Percentiles rank a stretch among this genome's conserved stretches.
These are phyloP conservation scores for Heterohyrax brucei DNA, from an alignment of 2,797 vertebrate species.

Conservation along the genomic window DNA sequence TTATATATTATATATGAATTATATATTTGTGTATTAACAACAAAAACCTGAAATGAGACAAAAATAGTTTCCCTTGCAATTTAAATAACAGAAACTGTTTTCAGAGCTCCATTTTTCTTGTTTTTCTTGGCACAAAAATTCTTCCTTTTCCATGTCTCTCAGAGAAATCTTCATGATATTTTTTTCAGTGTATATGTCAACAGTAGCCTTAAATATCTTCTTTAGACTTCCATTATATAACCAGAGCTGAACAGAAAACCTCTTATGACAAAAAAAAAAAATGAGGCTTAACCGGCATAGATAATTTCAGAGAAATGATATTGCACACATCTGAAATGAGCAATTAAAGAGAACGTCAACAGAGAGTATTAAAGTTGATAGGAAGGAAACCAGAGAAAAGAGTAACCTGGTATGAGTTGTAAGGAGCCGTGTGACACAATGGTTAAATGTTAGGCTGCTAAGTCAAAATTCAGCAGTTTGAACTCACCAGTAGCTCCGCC, in stretches of 20 bases:
- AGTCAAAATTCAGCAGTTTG: too few species aligned
- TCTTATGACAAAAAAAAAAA: neutral
- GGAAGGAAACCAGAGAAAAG: neutral
- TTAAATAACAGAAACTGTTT: neutral
- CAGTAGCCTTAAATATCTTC: neutral
- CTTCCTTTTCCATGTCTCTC: neutral
- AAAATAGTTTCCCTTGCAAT: neutral
- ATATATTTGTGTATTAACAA: too few species aligned
- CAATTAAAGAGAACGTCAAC: neutral
- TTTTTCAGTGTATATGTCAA: neutral
- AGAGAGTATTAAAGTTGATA: neutral
- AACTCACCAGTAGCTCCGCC: too few species aligned
- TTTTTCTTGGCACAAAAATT: neutral
- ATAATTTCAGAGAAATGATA: neutral
- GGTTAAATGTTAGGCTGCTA: too few species aligned
- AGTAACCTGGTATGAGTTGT: neutral
- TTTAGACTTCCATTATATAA: constrained; percentile 13
- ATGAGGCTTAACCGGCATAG: neutral
- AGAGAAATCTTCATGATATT: neutral
- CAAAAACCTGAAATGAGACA: neutral
- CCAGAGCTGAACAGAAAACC: neutral
- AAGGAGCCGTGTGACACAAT: too few species aligned
- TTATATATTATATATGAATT: neutral
- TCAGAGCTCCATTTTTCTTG: constrained; percentile 22
- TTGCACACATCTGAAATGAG: neutral